Conservation (phyloP, 2,888 invertebrate species). For the Podabrus alpinus region DNA sequence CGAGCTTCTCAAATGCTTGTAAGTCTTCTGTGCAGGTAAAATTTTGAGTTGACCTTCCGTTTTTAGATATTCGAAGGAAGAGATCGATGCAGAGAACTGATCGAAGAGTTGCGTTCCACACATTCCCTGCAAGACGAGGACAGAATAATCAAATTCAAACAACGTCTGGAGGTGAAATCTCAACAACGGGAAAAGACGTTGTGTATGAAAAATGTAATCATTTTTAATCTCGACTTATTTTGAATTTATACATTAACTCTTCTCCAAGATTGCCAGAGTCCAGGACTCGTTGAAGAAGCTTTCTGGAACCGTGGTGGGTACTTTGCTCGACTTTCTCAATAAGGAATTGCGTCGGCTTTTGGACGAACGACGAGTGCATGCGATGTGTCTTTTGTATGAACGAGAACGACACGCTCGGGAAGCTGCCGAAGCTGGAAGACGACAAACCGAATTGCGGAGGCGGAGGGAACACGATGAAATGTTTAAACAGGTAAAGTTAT, state of each 20-base stretch:
- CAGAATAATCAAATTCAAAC: slow-evolving; percentile 44
- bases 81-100: slow-evolving; percentile 69
- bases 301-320: slow-evolving; percentile 74
- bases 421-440: slow-evolving; percentile 77
- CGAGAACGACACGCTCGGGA: slow-evolving; percentile 76
- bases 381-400: slow-evolving; percentile 77
- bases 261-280: slow-evolving; percentile 59
- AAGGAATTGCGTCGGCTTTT: slow-evolving; percentile 77
- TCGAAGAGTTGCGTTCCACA: slow-evolving; percentile 71
- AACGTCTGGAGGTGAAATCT: slow-evolving; percentile 44
- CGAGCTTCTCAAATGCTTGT: slow-evolving; percentile 74
- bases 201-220: slow-evolving; percentile 19
- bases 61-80: slow-evolving; percentile 73
- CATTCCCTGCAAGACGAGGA: slow-evolving; percentile 67
- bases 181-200: slow-evolving; percentile 48
- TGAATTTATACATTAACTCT: slow-evolving; percentile 10
- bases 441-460: slow-evolving; percentile 75
- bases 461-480: slow-evolving; percentile 79
- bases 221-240: neutral
- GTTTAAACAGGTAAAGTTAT: slow-evolving; percentile 64
- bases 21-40: slow-evolving; percentile 31
- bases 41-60: neutral
- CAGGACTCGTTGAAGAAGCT: slow-evolving; percentile 68
- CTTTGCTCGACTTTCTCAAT: slow-evolving; percentile 73
- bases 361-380: slow-evolving; percentile 79